Evolutionary conservation across 2,113 vertebrate species (phyloP).

Genomic region (Pelusios castaneus): DNA sequence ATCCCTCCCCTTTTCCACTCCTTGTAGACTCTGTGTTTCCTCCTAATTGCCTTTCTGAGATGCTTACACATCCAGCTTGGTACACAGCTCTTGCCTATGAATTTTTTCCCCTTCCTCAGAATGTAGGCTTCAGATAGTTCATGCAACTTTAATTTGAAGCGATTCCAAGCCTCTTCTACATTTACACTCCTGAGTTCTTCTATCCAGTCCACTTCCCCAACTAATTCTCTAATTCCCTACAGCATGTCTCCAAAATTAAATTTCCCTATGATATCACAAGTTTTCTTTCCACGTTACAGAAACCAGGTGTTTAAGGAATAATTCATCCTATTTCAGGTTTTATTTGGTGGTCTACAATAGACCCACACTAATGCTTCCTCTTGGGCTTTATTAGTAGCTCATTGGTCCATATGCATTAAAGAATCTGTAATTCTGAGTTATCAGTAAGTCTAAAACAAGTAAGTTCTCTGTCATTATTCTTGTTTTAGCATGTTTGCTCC

Average conservation of each 20-base stretch:
- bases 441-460: not conserved
- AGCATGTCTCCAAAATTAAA: not conserved
- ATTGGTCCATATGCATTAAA: not conserved
- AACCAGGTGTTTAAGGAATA: not conserved
- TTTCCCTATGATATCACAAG: not conserved
- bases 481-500: not conserved
- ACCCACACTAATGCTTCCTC: not conserved
- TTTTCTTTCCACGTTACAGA: not conserved
- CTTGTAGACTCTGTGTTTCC: no score
- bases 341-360: constrained; percentile 7
- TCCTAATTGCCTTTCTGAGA: no score
- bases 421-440: not conserved
- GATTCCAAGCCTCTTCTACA: no score
- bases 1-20: no score
- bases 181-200: no score
- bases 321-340: not conserved
- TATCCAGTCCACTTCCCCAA: no score
- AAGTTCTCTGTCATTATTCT: not conserved
- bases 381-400: not conserved
- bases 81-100: no score
- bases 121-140: no score
- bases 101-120: no score
- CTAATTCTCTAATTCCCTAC: no score
- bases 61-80: no score
- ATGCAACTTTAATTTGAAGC: no score